Conservation (phyloP, 2,113 vertebrate species). For the Panthera leo region DNA sequence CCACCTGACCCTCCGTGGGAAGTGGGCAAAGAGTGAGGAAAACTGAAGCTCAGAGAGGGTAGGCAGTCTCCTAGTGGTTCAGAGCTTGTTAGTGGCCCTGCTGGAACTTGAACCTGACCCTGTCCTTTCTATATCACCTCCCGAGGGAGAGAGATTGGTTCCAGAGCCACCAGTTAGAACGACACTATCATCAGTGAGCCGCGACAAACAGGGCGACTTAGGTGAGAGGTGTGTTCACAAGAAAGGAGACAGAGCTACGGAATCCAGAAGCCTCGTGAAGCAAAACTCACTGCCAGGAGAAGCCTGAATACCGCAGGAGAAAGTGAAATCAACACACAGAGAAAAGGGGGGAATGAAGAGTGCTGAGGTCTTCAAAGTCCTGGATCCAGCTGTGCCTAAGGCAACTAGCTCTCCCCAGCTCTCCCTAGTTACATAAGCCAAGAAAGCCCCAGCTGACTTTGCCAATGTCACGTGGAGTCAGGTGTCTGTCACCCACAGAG, state of each 20-base stretch:
- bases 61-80: background rate
- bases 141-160: background rate
- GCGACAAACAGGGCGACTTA: background rate
- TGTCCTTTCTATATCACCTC: background rate
- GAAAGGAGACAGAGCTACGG: background rate
- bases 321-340: background rate
- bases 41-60: background rate
- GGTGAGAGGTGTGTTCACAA: background rate
- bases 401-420: background rate
- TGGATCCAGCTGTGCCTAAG: background rate
- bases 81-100: background rate
- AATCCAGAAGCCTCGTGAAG: background rate
- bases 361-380: background rate
- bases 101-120: background rate
- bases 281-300: background rate
- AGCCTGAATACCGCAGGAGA: background rate
- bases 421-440: background rate
- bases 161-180: background rate
- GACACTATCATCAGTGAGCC: background rate
- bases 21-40: background rate
- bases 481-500: background rate
- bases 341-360: background rate
- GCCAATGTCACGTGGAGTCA: no score
- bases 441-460: background rate
- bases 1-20: fast-evolving